A percentile compares a stretch with the other conserved stretches of the same genome.
Evolutionary conservation across 2,888 invertebrate genomes (phyloP).

Genomic region (Sinhomidia bicolor): DNA sequence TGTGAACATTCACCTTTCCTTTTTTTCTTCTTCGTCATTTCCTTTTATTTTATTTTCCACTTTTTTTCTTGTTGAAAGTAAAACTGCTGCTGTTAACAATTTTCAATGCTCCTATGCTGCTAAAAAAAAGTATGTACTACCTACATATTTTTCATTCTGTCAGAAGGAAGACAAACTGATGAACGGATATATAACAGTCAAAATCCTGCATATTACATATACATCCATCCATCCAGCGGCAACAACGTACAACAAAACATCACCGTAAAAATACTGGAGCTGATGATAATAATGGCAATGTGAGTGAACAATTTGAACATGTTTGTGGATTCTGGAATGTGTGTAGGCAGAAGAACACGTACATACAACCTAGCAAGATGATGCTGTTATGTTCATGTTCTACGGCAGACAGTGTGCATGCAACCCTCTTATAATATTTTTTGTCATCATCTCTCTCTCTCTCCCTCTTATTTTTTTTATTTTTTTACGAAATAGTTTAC

Average conservation of each 20-base stretch:
- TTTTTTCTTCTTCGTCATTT: background rate
- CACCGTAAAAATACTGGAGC: background rate
- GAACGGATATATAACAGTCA: too few relatives aligned
- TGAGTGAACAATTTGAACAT: background rate
- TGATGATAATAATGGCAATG: background rate
- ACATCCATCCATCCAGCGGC: too few relatives aligned
- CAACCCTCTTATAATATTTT: conserved; percentile 23
- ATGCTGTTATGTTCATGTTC: background rate
- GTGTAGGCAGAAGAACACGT: background rate
- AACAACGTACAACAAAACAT: background rate
- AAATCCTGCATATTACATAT: too few relatives aligned
- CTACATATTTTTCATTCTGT: background rate
- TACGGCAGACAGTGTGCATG: background rate
- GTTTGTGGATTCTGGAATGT: background rate
- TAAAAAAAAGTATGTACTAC: background rate
- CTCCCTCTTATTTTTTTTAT: conserved; percentile 3
- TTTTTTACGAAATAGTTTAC: conserved; percentile 55
- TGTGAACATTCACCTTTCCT: background rate
- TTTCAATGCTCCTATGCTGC: background rate
- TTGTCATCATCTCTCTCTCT: conserved; percentile 11
- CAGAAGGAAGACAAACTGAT: background rate
- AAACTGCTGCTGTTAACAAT: background rate
- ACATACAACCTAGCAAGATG: background rate
- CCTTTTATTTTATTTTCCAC: background rate
- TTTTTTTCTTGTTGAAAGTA: background rate